Percentiles rank a stretch among this genome's conserved stretches.
phyloP scores from a whole-genome alignment of 30 jellyfish, hydroid and myxozoan genomes.

The Sanderia malayensis region DNA sequence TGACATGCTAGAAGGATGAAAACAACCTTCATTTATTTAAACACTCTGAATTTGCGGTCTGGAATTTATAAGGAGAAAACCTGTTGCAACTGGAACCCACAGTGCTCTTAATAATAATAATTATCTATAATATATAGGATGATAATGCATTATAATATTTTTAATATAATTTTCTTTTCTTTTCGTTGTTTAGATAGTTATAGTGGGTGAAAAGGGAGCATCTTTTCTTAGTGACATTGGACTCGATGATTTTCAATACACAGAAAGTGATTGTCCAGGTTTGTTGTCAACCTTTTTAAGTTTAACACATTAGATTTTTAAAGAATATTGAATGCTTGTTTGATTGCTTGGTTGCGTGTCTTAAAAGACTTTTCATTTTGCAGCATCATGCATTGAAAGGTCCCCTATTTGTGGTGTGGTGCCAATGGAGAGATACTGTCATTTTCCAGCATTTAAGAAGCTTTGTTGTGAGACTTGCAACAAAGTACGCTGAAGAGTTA shows the following conservation, averaged over 20 bases:
- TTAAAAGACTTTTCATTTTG: no score
- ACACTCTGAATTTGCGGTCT: no score
- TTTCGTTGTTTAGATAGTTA: constrained; percentile 12
- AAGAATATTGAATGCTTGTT: no score
- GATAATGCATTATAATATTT: no score
- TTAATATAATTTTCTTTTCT: not conserved
- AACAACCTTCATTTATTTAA: no score
- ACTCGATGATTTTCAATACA: constrained; percentile 32
- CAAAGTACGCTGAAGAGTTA: not conserved
- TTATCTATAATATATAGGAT: no score
- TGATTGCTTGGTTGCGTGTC: no score
- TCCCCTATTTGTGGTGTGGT: constrained; percentile 56
- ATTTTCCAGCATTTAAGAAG: constrained; percentile 29
- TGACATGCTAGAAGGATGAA: no score
- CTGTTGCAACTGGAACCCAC: no score
- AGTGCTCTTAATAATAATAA: no score
- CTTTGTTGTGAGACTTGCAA: constrained; percentile 56
- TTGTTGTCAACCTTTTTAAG: not conserved
- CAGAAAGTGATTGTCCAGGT: constrained; percentile 37
- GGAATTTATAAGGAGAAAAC: no score
- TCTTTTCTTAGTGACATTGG: constrained; percentile 56
- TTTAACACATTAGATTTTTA: no score
- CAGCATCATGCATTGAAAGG: constrained; percentile 44
- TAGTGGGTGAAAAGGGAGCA: constrained; percentile 37
- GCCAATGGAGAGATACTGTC: constrained; percentile 41